Evolutionary conservation across 2,888 invertebrate species (phyloP), one percentile per base, ranked within the genome.

Genomic region (Neoascia interrupta): DNA sequence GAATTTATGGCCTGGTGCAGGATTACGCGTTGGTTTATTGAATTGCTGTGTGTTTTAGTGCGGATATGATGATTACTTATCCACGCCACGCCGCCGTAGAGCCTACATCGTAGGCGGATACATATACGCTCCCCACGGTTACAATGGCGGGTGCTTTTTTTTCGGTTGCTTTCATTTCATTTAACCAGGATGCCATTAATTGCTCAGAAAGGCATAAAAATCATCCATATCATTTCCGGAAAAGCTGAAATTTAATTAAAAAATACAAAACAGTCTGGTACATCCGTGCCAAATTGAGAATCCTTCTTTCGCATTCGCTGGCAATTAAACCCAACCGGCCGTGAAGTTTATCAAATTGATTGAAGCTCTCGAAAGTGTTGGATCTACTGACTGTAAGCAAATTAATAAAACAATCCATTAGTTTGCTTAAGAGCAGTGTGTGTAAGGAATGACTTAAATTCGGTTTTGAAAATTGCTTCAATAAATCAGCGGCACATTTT

Each of bases 261-360:
- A 76, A 45, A 37, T 26, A 26, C 26, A 26, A 26, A 26, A 31
- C 3, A 31, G 8, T 2, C 39, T 26, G 23, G 28, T 15, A 54
- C 26, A 56, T 64, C 53, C 63, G 63, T 31, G 19, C 51, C 31
- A 31, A 63, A 75, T 43, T 49, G 41, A 39, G 26, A 54, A 15
- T 5, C 37, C 28, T 64, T 34, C 34, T 41, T 64, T 34, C 34
- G 41, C 19, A 51, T 64, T 53, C 47, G 64, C 26, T 64, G 76
- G 76, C 41, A 76, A 76, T 76, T 76, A 76, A 76, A 76, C 31
- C 39, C 60, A 76, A 72, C 76, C 76, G 76, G 64, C 72, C 58
- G 76, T 76, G 41, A 76, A 72, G 76, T 60, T 66, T 76, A 76
- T 72, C 76, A 64, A 76, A 76, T 76, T 76, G 76, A 70, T 64